Evolutionary conservation across 2,888 invertebrate species (phyloP).

Genomic region (Pinctada fucata): DNA sequence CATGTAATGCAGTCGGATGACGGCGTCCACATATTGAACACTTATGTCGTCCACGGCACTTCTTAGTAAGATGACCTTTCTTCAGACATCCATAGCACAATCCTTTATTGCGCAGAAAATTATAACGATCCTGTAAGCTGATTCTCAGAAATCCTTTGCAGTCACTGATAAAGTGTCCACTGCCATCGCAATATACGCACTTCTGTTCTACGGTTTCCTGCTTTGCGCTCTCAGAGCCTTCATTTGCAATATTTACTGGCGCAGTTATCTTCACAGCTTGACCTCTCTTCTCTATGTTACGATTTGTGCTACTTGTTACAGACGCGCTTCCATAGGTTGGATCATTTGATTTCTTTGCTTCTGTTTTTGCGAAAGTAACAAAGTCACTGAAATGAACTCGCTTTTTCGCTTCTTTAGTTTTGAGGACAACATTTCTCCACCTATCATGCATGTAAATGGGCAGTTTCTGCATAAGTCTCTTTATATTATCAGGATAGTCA

Average conservation of each 20-base stretch:
- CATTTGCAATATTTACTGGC: neutral
- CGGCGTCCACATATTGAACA: no score
- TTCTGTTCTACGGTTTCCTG: neutral
- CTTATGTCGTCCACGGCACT: no score
- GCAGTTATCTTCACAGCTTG: neutral
- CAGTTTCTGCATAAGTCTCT: conserved; percentile 29
- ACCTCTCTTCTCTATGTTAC: neutral
- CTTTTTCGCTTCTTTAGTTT: conserved; percentile 8
- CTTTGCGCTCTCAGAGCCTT: neutral
- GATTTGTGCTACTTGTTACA: neutral
- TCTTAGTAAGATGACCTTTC: no score
- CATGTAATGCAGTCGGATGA: conserved; percentile 27
- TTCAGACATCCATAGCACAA: no score
- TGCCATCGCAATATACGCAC: conserved; percentile 22
- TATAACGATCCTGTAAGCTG: conserved; percentile 5
- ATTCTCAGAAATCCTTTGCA: no score
- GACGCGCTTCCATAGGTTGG: conserved; percentile 10
- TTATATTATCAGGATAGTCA: conserved; percentile 32
- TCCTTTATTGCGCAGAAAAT: conserved; percentile 21
- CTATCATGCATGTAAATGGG: conserved; percentile 23
- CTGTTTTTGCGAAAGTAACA: conserved; percentile 24
- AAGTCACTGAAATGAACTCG: conserved; percentile 22
- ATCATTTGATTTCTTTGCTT: conserved; percentile 26
- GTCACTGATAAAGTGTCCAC: no score
- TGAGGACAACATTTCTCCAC: conserved; percentile 27